Base-by-base conservation (phyloP, 2,888 invertebrate genomes). In the Apocheima hispidaria region DNA sequence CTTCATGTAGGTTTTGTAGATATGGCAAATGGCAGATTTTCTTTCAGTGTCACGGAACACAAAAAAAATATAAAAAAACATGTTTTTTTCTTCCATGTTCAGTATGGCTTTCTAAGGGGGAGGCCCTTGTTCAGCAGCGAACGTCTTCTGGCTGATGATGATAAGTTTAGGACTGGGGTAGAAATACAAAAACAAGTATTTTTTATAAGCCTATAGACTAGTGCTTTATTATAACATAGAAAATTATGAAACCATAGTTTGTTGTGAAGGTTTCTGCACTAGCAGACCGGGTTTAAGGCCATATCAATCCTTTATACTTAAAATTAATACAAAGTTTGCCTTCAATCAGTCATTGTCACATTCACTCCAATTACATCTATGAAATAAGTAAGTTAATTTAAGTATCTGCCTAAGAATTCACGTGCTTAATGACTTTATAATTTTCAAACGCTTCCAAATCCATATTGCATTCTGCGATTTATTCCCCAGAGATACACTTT, bases 201-300 rank as follows among this genome's bases (percentile, higher is more conserved):
- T 4, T 52, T 58, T 21, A 21, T 60, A 54, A 54, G 44, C 60
- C 60, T 63, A 63, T 16, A 56, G 60, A 63, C 63, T 63, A 63
- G 63, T 50, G 60, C 36, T 60, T 60, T 59, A 48, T 54, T 54
- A 43, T 30, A 30, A 21, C 6, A 48, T 14, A 16, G 48, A 26
- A 40, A 46, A 38, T 14, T 6, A 28, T 5, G 18, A 5, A 18
- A 30, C 21, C 18, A 6, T 18, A 16, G 18, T 14, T 30, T 30
- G 16, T 18, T 46, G 30, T 12, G 26, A 12, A 28, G 12, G 12
- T 46, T 46, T 55, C 10, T 23, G 5, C 26, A 28, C 26, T 46
- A 48, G 48, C 18, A 33, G 23, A 23, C 41, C 2, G 30, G 21
- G 38, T 36, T 46, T 46, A 38, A 30, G 4, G 4, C 35, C 5